Conservation (phyloP, 2,888 invertebrate species). For the Rotaria magnacalcarata region DNA sequence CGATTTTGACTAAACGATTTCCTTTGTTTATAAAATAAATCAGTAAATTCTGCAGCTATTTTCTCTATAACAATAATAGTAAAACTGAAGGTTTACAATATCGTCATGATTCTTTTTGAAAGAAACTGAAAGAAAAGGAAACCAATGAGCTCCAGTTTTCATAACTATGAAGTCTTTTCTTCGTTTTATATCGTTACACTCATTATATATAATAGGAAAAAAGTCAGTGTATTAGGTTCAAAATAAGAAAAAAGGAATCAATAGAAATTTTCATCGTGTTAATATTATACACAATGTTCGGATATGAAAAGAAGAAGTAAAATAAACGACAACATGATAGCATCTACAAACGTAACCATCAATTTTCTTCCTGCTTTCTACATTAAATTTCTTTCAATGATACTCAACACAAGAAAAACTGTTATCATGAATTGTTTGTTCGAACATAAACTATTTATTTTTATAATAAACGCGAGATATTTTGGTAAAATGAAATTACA, state of each 20-base stretch:
- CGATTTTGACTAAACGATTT: not conserved
- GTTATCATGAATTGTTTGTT: not conserved
- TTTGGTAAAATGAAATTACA: no score
- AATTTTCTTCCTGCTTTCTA: not conserved
- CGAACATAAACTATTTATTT: not conserved
- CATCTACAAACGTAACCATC: not conserved
- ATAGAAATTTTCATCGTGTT: no score
- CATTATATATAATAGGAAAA: no score
- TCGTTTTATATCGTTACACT: no score
- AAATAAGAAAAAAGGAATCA: no score
- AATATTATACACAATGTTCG: no score
- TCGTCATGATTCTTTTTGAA: no score
- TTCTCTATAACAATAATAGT: not conserved
- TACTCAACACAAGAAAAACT: not conserved
- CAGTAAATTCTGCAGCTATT: not conserved
- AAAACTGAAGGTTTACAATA: no score
- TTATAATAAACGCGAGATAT: not conserved
- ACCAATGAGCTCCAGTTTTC: no score
- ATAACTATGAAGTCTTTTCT: no score
- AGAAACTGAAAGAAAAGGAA: no score
- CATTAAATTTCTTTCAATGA: not conserved
- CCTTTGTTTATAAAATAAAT: not conserved
- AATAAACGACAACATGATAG: not conserved
- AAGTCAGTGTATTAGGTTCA: no score
- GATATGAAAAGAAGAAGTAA: not conserved